Evolutionary conservation across 2,113 vertebrate genomes (phyloP).

Genomic region (Natator depressus): DNA sequence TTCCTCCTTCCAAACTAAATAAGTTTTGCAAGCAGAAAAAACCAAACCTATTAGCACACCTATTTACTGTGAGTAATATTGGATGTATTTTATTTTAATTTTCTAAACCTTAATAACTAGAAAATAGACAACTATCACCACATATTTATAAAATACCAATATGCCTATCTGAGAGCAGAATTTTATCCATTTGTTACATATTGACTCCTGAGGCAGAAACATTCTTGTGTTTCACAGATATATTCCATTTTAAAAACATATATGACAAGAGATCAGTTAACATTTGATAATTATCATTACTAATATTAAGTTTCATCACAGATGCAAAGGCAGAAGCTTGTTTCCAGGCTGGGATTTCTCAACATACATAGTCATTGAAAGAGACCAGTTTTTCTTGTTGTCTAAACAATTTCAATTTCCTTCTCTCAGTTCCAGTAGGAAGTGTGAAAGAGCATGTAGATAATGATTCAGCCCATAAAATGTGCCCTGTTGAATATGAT

Average conservation of each 20-base stretch:
- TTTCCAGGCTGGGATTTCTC: not conserved
- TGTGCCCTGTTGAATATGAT: not conserved
- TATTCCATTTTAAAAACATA: not conserved
- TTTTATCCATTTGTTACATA: no score
- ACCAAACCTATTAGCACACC: no score
- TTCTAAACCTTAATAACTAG: no score
- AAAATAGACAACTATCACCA: no score
- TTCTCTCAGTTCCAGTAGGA: fast-evolving
- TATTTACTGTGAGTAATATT: not conserved
- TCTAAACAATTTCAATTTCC: not conserved
- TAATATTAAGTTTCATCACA: no score
- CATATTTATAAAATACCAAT: no score
- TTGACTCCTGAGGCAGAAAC: no score
- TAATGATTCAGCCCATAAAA: not conserved
- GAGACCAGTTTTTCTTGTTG: not conserved
- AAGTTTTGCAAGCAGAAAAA: not conserved
- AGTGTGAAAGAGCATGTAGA: not conserved
- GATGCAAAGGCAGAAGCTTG: no score
- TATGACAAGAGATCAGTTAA: no score
- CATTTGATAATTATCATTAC: no score
- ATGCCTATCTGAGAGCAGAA: no score
- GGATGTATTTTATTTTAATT: not conserved
- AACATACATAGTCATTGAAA: not conserved
- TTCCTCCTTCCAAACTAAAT: not conserved
- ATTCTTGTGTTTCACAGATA: not conserved